Conservation (phyloP, 2,113 vertebrate species). For the Talpa occidentalis region DNA sequence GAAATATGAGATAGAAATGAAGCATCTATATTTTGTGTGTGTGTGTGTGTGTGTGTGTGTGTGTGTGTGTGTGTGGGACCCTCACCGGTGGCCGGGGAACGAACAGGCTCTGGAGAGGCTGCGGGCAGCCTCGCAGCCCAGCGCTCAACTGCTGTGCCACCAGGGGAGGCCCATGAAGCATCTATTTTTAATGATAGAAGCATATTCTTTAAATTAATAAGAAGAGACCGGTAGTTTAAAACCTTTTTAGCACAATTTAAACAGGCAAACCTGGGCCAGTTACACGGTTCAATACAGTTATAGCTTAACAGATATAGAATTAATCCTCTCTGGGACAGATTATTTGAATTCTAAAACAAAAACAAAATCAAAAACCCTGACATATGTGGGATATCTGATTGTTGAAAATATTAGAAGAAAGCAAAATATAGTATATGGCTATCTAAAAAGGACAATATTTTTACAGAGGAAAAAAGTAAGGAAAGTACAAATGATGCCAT, state of each 20-base stretch:
- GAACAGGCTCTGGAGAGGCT: no score
- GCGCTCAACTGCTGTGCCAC: no score
- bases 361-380: not conserved
- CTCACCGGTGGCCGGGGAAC: no score
- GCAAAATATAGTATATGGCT: not conserved
- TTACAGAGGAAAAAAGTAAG: not conserved
- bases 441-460: not conserved
- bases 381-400: not conserved
- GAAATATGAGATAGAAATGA: not conserved
- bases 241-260: not conserved
- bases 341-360: not conserved
- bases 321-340: not conserved
- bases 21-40: no score
- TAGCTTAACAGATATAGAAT: not conserved
- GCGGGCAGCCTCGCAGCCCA: no score
- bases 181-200: not conserved
- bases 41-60: no score
- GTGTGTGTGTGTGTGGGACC: no score
- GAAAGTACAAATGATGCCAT: not conserved
- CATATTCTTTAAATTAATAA: not conserved
- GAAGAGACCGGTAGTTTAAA: not conserved
- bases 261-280: not conserved
- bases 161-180: no score
- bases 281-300: not conserved
- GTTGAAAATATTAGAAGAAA: slow-evolving; percentile 24